Percentiles rank a stretch among this genome's conserved stretches.
These are phyloP conservation scores for Aspidapion aeneum DNA, from an alignment of 2,888 invertebrate species.

Conservation along the genomic window DNA sequence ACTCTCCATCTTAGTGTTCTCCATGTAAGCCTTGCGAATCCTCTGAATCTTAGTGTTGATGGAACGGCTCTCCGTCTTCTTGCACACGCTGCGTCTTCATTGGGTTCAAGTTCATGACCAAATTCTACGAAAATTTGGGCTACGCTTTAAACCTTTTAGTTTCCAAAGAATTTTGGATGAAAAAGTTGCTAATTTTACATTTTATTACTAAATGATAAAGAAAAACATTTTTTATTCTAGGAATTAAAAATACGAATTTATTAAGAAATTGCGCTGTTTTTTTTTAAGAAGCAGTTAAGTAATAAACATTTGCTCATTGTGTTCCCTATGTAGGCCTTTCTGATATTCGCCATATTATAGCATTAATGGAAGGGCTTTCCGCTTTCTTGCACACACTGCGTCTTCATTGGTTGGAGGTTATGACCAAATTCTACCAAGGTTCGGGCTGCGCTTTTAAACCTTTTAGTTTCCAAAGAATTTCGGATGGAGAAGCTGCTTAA, in stretches of 20 bases:
- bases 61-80: conserved; percentile 89
- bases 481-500: conserved; percentile 57
- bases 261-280: too few relatives aligned
- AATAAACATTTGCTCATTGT: too few relatives aligned
- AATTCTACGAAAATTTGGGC: conserved; percentile 82
- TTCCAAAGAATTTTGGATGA: conserved; percentile 70
- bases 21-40: conserved; percentile 76
- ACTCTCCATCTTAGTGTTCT: too few relatives aligned
- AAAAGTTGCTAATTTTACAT: too few relatives aligned
- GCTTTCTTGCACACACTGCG: conserved; percentile 87
- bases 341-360: conserved; percentile 74
- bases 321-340: conserved; percentile 74
- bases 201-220: too few relatives aligned
- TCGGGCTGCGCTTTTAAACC: conserved; percentile 80
- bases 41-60: conserved; percentile 80
- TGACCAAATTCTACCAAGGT: conserved; percentile 82
- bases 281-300: too few relatives aligned
- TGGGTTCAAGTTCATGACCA: conserved; percentile 85
- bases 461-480: conserved; percentile 77
- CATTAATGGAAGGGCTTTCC: conserved; percentile 88
- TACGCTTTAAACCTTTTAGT: conserved; percentile 79
- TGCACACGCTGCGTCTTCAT: conserved; percentile 84
- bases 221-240: too few relatives aligned
- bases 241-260: too few relatives aligned
- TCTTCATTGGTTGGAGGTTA: conserved; percentile 84